phyloP scores from a whole-genome alignment of 1,140 invertebrate species.

The Drosophila virilis region DNA sequence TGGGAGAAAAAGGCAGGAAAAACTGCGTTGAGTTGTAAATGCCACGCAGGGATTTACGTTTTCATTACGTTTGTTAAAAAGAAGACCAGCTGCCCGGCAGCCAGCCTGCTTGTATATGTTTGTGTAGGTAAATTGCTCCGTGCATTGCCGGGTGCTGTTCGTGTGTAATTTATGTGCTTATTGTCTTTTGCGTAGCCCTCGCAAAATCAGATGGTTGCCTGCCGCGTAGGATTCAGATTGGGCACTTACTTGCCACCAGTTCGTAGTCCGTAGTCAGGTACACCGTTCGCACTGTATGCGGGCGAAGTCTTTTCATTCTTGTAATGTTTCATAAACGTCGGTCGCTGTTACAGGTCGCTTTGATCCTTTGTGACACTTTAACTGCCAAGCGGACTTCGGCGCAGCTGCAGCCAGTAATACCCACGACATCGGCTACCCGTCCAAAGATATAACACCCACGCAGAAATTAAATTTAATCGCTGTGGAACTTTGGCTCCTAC shows the following conservation, averaged over 20 bases:
- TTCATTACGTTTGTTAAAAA: slow-evolving; percentile 77
- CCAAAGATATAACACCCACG: slow-evolving; percentile 50
- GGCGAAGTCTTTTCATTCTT: slow-evolving; percentile 49
- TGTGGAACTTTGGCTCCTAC: slow-evolving; percentile 56
- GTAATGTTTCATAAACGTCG: slow-evolving; percentile 76
- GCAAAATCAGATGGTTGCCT: neutral
- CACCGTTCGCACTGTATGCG: slow-evolving; percentile 34
- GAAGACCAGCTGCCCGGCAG: slow-evolving; percentile 24
- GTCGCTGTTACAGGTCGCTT: slow-evolving; percentile 42
- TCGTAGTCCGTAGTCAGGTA: slow-evolving; percentile 25
- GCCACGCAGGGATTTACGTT: slow-evolving; percentile 79
- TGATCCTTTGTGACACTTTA: slow-evolving; percentile 74
- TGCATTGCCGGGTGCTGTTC: slow-evolving; percentile 53
- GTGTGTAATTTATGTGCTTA: slow-evolving; percentile 80
- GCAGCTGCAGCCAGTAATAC: slow-evolving; percentile 53
- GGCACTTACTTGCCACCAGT: slow-evolving; percentile 45
- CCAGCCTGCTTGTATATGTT: slow-evolving; percentile 26
- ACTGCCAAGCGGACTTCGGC: slow-evolving; percentile 16
- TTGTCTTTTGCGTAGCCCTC: slow-evolving; percentile 53
- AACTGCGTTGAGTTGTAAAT: slow-evolving; percentile 81
- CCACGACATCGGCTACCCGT: slow-evolving; percentile 37
- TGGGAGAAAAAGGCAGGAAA: slow-evolving; percentile 17
- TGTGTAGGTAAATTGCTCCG: slow-evolving; percentile 18
- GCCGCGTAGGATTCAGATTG: slow-evolving; percentile 15
- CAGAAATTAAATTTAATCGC: slow-evolving; percentile 80